Base-by-base conservation (phyloP, 2,113 vertebrate genomes). In the Sylvietta virens region DNA sequence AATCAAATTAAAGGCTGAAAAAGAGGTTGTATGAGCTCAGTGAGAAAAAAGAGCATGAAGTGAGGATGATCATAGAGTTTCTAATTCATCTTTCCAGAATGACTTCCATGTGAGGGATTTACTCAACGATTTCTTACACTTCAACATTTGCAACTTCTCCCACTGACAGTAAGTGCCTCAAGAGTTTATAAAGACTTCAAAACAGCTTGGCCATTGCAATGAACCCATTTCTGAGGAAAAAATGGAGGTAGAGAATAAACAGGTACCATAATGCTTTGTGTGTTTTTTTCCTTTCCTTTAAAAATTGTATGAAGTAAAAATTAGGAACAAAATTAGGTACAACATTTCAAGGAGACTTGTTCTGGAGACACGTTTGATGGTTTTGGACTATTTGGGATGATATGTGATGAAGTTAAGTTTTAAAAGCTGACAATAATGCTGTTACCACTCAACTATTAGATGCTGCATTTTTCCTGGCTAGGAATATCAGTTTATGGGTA, bases 21-120 rank as follows among this genome's bases (percentile, higher is more conserved):
- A 83, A 35, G 9, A 90, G 19, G 11, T 51, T 71, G 28, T 30
- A 84, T 24, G 18, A 86, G 35, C 51, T 81, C 28, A 28, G 54
- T 20, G 47, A 61, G 13, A 51, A 77, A 72, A 54, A 44, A 45
- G 3, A 48, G 8, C 26, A 74, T 4, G n/a, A 84, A 84, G 21
- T 57, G 33, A 86, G 15, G 45, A 87, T 89, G 53, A 72, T 87
- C 47, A 57, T 11, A 64, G 44, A 81, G 42, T 69, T 91, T 77
- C 74, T 89, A 95, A 94, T 79, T 89, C 89, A 67, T 80, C 70
- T 91, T 89, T 87, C 61, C 66, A 87, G 44, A 86, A 82, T 57
- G 0, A 76, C 27, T 89, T 89, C 53, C 60, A 20, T 48, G 28
- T 39, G 26, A 76, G 44, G n/a, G 37, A 91, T 84, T 84, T 91